Conservation (phyloP, 1,140 invertebrate species). For the Sycophaga agraensis region DNA sequence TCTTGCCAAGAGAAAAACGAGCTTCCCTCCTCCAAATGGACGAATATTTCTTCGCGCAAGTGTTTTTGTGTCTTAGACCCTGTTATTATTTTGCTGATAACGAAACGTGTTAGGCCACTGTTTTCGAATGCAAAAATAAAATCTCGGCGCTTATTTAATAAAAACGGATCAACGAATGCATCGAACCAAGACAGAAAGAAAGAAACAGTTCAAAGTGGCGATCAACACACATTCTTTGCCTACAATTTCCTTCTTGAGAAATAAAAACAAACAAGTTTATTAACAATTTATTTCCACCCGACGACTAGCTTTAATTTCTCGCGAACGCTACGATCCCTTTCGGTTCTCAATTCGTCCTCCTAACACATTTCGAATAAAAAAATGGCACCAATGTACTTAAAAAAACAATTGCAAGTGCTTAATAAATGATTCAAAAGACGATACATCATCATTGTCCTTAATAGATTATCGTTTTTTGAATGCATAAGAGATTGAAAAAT, state of each 20-base stretch:
- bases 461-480: not conserved
- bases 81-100: slow-evolving; percentile 28
- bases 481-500: not conserved
- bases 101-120: slow-evolving; percentile 26
- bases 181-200: slow-evolving; percentile 11
- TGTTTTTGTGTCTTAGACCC: slow-evolving; percentile 28
- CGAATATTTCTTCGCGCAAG: not conserved
- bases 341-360: not conserved
- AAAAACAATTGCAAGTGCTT: too few species aligned
- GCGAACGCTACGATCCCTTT: not conserved
- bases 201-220: slow-evolving; percentile 15
- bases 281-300: slow-evolving; percentile 3
- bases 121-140: not conserved
- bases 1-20: not conserved
- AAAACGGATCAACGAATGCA: slow-evolving; percentile 14
- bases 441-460: not conserved
- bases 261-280: slow-evolving; percentile 6
- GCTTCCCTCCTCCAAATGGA: not conserved
- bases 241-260: not conserved
- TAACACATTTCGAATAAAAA: not conserved
- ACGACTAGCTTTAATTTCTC: slow-evolving; percentile 22
- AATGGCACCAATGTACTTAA: slow-evolving; percentile 10
- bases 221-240: not conserved
- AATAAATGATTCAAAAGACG: not conserved
- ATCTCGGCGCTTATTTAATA: slow-evolving; percentile 20